These are phyloP conservation scores for Nezara viridula DNA, from an alignment of 2,888 invertebrate genomes.

Conservation along the genomic window DNA sequence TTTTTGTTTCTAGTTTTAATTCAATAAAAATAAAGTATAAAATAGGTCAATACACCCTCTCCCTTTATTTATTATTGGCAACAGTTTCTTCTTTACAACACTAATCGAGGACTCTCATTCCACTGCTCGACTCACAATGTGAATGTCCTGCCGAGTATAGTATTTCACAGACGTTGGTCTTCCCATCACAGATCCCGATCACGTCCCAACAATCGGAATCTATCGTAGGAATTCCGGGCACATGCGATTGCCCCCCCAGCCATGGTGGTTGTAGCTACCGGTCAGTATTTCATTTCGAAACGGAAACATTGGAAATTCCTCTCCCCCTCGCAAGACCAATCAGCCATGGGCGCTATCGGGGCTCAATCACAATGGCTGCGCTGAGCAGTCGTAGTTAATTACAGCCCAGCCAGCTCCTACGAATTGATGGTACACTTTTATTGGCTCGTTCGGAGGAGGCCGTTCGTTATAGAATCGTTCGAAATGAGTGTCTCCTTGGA, in stretches of 20 bases:
- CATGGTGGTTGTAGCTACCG: not conserved
- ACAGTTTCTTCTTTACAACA: no score
- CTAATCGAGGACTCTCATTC: no score
- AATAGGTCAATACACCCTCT: no score
- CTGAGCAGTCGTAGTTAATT: not conserved
- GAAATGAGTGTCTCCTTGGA: not conserved
- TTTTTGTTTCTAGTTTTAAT: no score
- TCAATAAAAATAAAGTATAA: no score
- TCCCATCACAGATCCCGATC: not conserved
- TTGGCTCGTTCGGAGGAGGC: not conserved
- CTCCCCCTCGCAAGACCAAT: not conserved
- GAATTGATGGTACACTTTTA: not conserved
- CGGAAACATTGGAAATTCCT: not conserved
- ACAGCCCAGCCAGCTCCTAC: not conserved
- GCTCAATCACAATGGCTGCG: not conserved
- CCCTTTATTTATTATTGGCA: no score
- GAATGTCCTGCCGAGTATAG: not conserved
- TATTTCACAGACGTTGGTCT: not conserved
- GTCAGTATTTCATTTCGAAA: constrained; percentile 10
- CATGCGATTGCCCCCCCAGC: not conserved
- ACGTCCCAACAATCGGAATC: not conserved
- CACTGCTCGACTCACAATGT: no score
- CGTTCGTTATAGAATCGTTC: not conserved
- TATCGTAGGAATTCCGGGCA: not conserved
- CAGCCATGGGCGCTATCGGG: not conserved